phyloP scores from a whole-genome alignment of 2,113 vertebrate genomes.

The Cololabis saira region DNA sequence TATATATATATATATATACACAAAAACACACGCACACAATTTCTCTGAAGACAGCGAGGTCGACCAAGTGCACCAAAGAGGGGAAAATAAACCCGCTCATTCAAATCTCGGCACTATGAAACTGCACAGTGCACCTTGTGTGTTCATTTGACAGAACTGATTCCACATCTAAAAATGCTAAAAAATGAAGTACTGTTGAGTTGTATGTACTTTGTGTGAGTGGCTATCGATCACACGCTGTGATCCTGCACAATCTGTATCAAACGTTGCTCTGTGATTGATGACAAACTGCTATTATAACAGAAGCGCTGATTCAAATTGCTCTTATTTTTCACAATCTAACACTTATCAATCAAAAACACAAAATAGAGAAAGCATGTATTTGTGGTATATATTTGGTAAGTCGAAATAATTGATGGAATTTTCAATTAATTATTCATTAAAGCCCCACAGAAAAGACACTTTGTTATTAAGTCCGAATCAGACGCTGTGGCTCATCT shows the following conservation, averaged over 20 bases:
- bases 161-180: slow-evolving; percentile 3
- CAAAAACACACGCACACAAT: neutral
- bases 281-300: slow-evolving; percentile 19
- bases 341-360: slow-evolving; percentile 58
- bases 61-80: slow-evolving; percentile 16
- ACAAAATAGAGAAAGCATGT: slow-evolving; percentile 41
- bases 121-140: neutral
- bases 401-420: slow-evolving; percentile 74
- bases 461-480: slow-evolving; percentile 76
- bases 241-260: slow-evolving; percentile 1
- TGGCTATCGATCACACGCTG: slow-evolving; percentile 5
- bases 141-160: neutral
- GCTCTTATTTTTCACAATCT: slow-evolving; percentile 33
- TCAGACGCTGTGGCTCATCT: slow-evolving; percentile 76
- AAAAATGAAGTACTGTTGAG: neutral
- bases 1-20: too few species aligned
- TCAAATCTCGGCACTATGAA: slow-evolving; percentile 29
- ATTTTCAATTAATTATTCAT: slow-evolving; percentile 75
- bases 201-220: slow-evolving; percentile 1
- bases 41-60: slow-evolving; percentile 29
- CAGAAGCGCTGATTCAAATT: slow-evolving; percentile 7
- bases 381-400: slow-evolving; percentile 63
- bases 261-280: slow-evolving; percentile 10
- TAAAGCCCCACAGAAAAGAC: slow-evolving; percentile 73
- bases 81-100: slow-evolving; percentile 27